Base-by-base conservation (phyloP, 2,797 vertebrate species). In the Bovichtus variegatus region DNA sequence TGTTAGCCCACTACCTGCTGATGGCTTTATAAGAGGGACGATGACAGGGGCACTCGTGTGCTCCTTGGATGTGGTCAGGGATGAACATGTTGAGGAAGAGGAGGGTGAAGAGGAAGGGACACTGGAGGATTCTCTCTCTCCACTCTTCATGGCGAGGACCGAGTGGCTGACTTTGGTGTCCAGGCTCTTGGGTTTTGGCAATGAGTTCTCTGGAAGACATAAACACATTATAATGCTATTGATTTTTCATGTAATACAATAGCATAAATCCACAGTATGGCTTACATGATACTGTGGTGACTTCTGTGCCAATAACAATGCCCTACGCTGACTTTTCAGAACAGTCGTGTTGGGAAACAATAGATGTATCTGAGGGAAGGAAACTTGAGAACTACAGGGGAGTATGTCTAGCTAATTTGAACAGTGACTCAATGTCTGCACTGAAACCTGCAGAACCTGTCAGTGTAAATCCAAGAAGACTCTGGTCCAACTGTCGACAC, bases 21-120 rank as follows among this genome's bases (percentile, higher is more conserved):
- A 97, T 91, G 98, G 97, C 89, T 99, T 99, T 95, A 99, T 97
- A 79, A 99, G 96, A 61, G 98, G 98, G 58, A 99, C 97, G 81
- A 99, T 97, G 87, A 99, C 97, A 55, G 96, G 97, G 82, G 98
- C 96, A 78, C 93, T 96, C 91, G 97, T 96, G 46, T 97, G 97
- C 92, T 98, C 98, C 91, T 97, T 98, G 2, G 96, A 95, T 83
- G 95, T 96, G 87, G 80, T 88, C 57, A 92, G 67, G 40, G 92
- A 87, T 6, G 92, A 92, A 59, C 91, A 87, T 4, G 97, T 96
- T 77, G 96, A 96, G 73, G 96, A 95, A 16, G 94, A 94, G 41
- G 93, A 94, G 6, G 97, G 95, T 65, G 97, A 94, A 13, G 93
- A 94, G 11, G 89, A 90, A 2, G 94, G 91, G 19, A 92, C 78